Conservation (phyloP, 2,113 vertebrate species). For the Suncus etruscus region DNA sequence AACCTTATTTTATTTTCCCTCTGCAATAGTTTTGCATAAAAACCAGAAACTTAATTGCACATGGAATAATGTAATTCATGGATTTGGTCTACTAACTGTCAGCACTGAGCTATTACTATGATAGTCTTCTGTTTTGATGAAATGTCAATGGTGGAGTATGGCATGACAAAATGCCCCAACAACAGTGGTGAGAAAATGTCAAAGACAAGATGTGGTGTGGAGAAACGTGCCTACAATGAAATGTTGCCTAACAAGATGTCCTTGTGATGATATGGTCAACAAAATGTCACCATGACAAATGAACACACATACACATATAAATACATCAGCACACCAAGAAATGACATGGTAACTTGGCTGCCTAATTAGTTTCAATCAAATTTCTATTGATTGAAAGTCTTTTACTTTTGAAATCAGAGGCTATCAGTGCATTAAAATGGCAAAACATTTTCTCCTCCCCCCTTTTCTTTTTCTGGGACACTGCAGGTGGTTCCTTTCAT, state of each 20-base stretch:
- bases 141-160: slow-evolving; percentile 30
- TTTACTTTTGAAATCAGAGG: slow-evolving; percentile 42
- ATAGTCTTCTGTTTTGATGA: slow-evolving; percentile 23
- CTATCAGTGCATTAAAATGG: slow-evolving; percentile 67
- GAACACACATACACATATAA: slow-evolving; percentile 1
- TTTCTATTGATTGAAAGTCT: slow-evolving; percentile 45
- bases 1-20: slow-evolving; percentile 5
- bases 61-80: slow-evolving; percentile 71
- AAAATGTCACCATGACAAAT: slow-evolving; percentile 62
- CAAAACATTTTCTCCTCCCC: neutral
- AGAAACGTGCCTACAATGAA: slow-evolving; percentile 54
- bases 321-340: neutral
- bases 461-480: slow-evolving; percentile 35
- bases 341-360: slow-evolving; percentile 8
- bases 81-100: slow-evolving; percentile 59
- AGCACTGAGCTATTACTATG: slow-evolving; percentile 34
- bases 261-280: slow-evolving; percentile 24
- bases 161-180: slow-evolving; percentile 46
- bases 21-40: slow-evolving; percentile 39
- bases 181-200: slow-evolving; percentile 70
- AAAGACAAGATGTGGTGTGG: slow-evolving; percentile 56
- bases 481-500: slow-evolving; percentile 70
- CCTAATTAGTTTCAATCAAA: slow-evolving; percentile 68
- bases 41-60: slow-evolving; percentile 49
- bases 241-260: slow-evolving; percentile 54